Conservation (phyloP, 2,888 invertebrate species). For the Torymus auratus region DNA sequence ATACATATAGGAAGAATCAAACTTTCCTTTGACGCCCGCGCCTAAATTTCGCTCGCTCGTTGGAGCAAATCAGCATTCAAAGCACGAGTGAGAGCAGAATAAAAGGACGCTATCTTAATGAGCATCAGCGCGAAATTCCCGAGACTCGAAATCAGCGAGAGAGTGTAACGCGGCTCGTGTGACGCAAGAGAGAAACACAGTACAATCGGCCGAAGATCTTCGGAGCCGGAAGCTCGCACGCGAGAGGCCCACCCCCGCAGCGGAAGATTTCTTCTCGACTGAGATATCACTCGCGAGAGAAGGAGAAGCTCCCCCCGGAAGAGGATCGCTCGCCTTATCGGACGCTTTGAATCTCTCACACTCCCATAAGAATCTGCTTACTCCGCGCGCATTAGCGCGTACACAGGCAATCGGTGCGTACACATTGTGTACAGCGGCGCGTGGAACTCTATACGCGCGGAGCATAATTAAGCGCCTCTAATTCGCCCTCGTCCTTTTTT, state of each 20-base stretch:
- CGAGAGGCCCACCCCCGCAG: conserved; percentile 8
- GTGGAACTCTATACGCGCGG: conserved; percentile 57
- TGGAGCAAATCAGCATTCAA: conserved; percentile 16
- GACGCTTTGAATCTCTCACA: conserved; percentile 53
- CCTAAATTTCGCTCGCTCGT: background rate
- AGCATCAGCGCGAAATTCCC: conserved; percentile 41
- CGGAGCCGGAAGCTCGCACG: conserved; percentile 53
- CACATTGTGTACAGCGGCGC: conserved; percentile 17
- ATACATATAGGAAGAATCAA: conserved; percentile 6
- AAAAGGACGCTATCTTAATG: conserved; percentile 41
- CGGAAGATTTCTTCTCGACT: conserved; percentile 47
- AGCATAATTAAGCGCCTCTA: conserved; percentile 67
- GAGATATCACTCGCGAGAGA: conserved; percentile 48
- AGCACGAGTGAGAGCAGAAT: background rate
- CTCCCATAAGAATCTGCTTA: conserved; percentile 59
- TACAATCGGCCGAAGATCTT: conserved; percentile 2
- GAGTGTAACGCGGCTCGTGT: background rate
- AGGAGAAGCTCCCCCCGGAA: conserved; percentile 50
- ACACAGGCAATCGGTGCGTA: conserved; percentile 28
- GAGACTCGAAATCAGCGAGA: conserved; percentile 24
- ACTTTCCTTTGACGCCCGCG: conserved; percentile 1
- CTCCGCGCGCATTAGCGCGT: conserved; percentile 28
- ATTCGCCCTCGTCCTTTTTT: conserved; percentile 62
- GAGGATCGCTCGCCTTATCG: conserved; percentile 59
- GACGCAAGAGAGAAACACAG: conserved; percentile 4